These are phyloP conservation scores for Aphaenogaster ashmeadi DNA, from an alignment of 1,140 invertebrate genomes.

Conservation along the genomic window DNA sequence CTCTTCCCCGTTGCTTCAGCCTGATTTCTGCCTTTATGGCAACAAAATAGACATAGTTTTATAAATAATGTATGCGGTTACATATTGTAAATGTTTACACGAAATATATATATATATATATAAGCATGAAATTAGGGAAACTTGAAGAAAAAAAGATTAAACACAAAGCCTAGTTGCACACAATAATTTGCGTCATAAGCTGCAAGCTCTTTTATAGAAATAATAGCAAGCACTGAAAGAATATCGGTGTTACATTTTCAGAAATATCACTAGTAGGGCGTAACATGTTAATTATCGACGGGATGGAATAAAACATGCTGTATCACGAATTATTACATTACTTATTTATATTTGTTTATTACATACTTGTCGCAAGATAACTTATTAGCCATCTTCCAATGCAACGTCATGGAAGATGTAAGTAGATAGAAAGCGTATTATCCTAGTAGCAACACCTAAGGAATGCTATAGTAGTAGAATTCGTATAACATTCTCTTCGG, in stretches of 20 bases:
- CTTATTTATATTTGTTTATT: no score
- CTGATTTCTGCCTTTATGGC: slow-evolving; percentile 91
- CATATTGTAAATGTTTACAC: neutral
- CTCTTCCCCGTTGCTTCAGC: slow-evolving; percentile 94
- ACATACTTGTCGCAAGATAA: slow-evolving; percentile 43
- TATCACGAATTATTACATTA: slow-evolving; percentile 37
- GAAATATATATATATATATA: no score
- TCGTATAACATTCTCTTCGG: slow-evolving; percentile 1
- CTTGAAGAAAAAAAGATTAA: neutral
- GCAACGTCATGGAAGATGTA: slow-evolving; percentile 21
- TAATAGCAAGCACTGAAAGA: slow-evolving; percentile 13
- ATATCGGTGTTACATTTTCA: neutral
- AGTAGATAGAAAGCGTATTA: slow-evolving; percentile 40
- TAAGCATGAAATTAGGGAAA: slow-evolving; percentile 31
- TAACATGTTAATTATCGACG: slow-evolving; percentile 26
- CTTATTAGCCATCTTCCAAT: slow-evolving; percentile 48
- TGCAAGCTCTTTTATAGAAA: neutral
- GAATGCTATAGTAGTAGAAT: slow-evolving; percentile 22
- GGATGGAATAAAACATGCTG: slow-evolving; percentile 18
- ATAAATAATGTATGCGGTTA: neutral
- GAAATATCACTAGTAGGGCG: neutral
- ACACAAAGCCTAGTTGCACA: slow-evolving; percentile 21
- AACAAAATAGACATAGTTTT: slow-evolving; percentile 50
- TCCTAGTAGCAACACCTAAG: slow-evolving; percentile 25
- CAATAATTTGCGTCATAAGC: slow-evolving; percentile 53